A percentile compares a stretch with the other conserved stretches of the same genome.
Conservation (phyloP, 2,888 invertebrate species). For the Noctua comes region DNA sequence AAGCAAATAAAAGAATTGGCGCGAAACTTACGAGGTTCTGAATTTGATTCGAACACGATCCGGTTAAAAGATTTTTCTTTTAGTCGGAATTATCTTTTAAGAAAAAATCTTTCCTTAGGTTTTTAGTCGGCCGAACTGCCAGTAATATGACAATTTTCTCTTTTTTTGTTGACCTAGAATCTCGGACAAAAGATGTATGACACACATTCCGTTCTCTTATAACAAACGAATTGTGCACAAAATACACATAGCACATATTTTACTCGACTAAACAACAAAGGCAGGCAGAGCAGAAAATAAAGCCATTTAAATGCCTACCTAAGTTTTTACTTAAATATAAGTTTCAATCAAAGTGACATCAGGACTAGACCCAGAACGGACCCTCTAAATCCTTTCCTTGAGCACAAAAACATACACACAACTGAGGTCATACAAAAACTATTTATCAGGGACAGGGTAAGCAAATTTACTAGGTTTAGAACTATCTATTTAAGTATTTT, state of each 20-base stretch:
- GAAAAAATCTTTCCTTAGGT: not conserved
- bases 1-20: constrained; percentile 15
- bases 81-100: not conserved
- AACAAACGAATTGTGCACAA: not conserved
- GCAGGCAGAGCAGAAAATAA: not conserved
- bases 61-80: constrained; percentile 3
- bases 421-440: constrained; percentile 16
- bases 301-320: not conserved
- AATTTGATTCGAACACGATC: not conserved
- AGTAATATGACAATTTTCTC: not conserved
- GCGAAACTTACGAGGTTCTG: not conserved
- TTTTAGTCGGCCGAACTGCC: not conserved
- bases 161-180: not conserved
- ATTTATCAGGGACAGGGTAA: not conserved
- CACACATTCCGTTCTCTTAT: not conserved
- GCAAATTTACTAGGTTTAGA: not conserved
- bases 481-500: not conserved
- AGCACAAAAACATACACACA: constrained; percentile 42
- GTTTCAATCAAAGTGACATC: constrained; percentile 56
- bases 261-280: not conserved
- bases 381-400: constrained; percentile 52
- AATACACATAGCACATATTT: not conserved
- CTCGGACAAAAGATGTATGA: not conserved
- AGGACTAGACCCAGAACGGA: constrained; percentile 41
- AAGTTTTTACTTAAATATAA: constrained; percentile 12